Conservation (phyloP, 2,113 vertebrate species). For the Colinus virginianus region DNA sequence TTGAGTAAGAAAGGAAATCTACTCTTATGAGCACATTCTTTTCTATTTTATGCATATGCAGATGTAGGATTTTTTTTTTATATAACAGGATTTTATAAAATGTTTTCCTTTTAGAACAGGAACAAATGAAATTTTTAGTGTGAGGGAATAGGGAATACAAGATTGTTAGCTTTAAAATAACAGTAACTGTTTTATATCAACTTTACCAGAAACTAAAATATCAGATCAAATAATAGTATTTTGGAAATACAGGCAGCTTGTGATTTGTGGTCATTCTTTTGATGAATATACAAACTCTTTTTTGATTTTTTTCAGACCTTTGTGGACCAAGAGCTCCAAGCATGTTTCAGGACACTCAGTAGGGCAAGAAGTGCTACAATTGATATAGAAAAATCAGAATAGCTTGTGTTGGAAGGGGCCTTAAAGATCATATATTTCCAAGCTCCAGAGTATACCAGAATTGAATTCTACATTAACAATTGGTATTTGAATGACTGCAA, state of each 20-base stretch:
- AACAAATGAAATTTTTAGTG: too few relatives aligned
- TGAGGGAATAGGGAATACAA: neutral
- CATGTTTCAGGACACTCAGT: neutral
- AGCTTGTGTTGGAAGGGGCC: too few relatives aligned
- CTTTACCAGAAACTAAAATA: neutral
- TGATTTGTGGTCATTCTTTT: neutral
- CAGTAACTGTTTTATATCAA: neutral
- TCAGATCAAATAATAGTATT: neutral
- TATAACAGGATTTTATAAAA: neutral
- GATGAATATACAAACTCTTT: neutral
- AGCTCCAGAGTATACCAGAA: neutral
- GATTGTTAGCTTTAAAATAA: neutral
- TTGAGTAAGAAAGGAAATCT: neutral
- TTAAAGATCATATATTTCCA: too few relatives aligned
- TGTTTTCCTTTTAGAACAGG: neutral
- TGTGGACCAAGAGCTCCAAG: neutral
- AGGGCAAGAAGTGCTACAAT: neutral
- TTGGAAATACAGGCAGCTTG: neutral
- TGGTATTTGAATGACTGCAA: neutral
- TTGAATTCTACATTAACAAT: neutral
- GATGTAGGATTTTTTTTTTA: neutral
- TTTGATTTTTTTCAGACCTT: neutral
- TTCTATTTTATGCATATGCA: neutral
- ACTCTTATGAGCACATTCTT: neutral
- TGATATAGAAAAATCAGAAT: neutral